Conservation (phyloP, 2,113 vertebrate species). For the Calidris pugnax region DNA sequence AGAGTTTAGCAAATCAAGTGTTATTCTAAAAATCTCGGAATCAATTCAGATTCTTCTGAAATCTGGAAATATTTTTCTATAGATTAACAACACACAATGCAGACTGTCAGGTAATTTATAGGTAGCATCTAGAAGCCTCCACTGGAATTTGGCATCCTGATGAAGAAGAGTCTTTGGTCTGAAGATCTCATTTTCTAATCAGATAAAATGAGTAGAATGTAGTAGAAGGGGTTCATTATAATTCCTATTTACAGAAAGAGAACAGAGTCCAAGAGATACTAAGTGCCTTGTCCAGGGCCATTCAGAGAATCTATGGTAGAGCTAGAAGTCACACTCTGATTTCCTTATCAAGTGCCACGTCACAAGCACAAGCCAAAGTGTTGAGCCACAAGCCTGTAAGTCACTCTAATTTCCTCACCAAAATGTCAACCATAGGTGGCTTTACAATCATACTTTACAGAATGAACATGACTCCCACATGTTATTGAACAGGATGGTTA, state of each 20-base stretch:
- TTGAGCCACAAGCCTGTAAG: neutral
- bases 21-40: neutral
- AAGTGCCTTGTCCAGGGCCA: neutral
- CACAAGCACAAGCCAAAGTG: neutral
- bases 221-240: neutral
- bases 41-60: neutral
- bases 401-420: neutral
- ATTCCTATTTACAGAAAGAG: neutral
- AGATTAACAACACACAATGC: neutral
- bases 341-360: neutral
- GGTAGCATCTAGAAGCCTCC: neutral
- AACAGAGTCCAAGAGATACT: neutral
- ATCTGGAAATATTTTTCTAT: neutral
- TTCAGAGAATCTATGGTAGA: neutral
- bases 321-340: neutral
- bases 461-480: rapidly evolving
- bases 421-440: neutral
- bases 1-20: neutral
- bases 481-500: neutral
- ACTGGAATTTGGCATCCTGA: neutral
- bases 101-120: neutral
- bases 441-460: rapidly evolving
- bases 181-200: constrained; percentile 8
- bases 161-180: neutral
- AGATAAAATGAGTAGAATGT: neutral